Evolutionary conservation across 2,113 vertebrate genomes (phyloP).

Genomic region (Crotalus horridus): DNA sequence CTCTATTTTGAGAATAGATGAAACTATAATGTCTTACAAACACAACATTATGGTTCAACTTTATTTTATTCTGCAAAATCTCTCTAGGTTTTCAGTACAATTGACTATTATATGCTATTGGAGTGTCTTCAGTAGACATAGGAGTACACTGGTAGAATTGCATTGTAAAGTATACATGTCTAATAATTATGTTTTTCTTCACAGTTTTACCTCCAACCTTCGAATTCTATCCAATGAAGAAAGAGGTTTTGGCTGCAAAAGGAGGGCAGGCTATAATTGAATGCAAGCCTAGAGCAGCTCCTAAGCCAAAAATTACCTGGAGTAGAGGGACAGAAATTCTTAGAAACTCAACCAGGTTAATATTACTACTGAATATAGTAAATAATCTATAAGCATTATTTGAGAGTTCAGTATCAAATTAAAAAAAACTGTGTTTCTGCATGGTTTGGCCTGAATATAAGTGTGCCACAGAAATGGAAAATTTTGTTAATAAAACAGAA

Average conservation of each 20-base stretch:
- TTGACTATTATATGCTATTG: background rate
- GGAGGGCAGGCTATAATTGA: conserved; percentile 87
- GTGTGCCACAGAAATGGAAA: background rate
- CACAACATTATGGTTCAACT: background rate
- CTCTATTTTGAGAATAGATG: background rate
- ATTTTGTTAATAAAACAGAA: background rate
- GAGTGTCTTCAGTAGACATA: background rate
- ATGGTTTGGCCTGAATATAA: background rate
- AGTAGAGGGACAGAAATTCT: conserved; percentile 95
- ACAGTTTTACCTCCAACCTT: conserved; percentile 89
- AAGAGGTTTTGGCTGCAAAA: conserved; percentile 82
- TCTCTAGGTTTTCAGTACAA: background rate
- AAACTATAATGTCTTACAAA: background rate
- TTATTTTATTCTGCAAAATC: background rate
- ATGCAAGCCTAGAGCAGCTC: conserved; percentile 91
- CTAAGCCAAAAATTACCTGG: conserved; percentile 86
- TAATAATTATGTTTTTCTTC: conserved; percentile 40
- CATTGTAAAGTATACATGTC: background rate
- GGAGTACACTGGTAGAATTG: background rate
- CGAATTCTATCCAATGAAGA: conserved; percentile 87
- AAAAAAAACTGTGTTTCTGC: background rate
- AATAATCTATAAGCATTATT: background rate
- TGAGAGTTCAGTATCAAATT: background rate
- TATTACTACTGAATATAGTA: conserved; percentile 1
- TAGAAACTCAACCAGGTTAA: conserved; percentile 86